Evolutionary conservation across 1,140 invertebrate genomes (phyloP).

Genomic region (Cydia strobilella): DNA sequence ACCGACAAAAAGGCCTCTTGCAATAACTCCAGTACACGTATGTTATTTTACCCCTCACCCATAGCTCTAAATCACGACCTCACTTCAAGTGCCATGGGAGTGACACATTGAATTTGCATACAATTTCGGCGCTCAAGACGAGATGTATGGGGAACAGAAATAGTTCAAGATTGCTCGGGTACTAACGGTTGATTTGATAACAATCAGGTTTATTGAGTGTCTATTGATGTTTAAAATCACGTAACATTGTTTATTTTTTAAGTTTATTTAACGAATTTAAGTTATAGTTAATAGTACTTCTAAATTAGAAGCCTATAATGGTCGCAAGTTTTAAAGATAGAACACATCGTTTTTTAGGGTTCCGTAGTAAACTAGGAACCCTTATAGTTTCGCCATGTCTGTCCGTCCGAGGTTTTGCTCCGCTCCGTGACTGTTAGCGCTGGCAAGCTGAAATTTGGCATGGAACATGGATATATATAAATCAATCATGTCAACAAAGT

Average conservation of each 20-base stretch:
- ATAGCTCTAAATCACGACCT: conserved; percentile 34
- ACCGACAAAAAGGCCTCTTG: not conserved
- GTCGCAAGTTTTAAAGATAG: not conserved
- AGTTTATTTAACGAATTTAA: conserved; percentile 2
- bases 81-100: conserved; percentile 34
- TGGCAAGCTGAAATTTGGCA: too few relatives aligned
- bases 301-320: not conserved
- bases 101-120: conserved; percentile 49
- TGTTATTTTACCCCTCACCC: not conserved
- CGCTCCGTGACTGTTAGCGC: too few relatives aligned
- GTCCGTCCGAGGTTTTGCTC: too few relatives aligned
- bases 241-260: not conserved
- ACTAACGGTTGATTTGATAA: conserved; percentile 18
- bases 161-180: conserved; percentile 1
- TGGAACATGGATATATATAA: too few relatives aligned
- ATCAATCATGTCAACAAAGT: too few relatives aligned
- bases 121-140: conserved; percentile 41
- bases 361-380: too few relatives aligned
- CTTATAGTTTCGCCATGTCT: too few relatives aligned
- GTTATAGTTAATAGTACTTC: not conserved
- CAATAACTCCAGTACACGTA: conserved; percentile 6
- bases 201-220: conserved; percentile 17
- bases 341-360: too few relatives aligned
- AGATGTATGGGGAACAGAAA: conserved; percentile 43
- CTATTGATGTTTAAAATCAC: conserved; percentile 12